Evolutionary conservation across 2,113 vertebrate species (phyloP), one percentile per base, ranked within the genome.

Genomic region (Symphodus melops): DNA sequence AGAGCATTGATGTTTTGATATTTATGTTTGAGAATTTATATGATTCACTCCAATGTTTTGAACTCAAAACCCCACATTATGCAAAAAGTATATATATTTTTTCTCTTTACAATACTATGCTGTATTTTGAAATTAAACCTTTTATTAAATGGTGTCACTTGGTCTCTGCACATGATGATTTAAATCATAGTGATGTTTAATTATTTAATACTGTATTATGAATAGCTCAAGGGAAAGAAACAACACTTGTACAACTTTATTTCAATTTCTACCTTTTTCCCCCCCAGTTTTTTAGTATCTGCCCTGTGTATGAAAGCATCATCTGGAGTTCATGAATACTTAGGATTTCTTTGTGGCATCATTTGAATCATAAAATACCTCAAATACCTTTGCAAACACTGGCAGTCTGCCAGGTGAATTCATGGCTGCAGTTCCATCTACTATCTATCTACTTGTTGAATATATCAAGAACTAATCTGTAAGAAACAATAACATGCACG

Each of bases 1-100:
- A 51, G 84, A 77, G 75, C 51, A 80, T 68, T 86, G 79, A 71
- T 58, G 64, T 79, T 78, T 75, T 84, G n/a, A 75, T 86, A 89
- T 93, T 93, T 92, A 92, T 93, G 85, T 87, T 85, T 77, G 61
- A 84, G 53, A 51, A 76, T 76, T 48, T 84, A 56, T 77, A 79
- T 77, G 60, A 41, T 56, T 70, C 49, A 39, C 48, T 75, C 74
- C 49, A 59, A 72, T 77, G 62, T 70, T n/a, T 55, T 71, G 56
- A 64, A 70, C 77, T 72, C 52, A 21, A 71, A 74, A 72, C 71
- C 73, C 75, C 79, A 65, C 68, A 82, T 85, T 72, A 57, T 80
- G 33, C 64, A 69, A 72, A n/a, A n/a, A n/a, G n/a, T n/a, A n/a
- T n/a, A n/a, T n/a, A n/a, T n/a, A n/a, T n/a, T n/a, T n/a, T 41